phyloP scores from a whole-genome alignment of 2,113 vertebrate species.

The Sarotherodon lohbergeri region DNA sequence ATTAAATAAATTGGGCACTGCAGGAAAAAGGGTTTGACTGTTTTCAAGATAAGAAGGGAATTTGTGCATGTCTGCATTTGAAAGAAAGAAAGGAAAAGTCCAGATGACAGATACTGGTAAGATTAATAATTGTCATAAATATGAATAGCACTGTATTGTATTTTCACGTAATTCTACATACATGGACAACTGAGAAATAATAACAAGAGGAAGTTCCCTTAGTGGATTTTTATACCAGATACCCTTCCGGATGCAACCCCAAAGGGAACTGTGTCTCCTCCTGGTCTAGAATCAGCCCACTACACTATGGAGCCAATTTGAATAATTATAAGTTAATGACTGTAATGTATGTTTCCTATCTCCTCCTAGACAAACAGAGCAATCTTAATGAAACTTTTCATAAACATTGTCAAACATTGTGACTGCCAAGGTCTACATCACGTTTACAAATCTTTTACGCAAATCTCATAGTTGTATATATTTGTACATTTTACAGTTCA shows the following conservation, averaged over 20 bases:
- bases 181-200: background rate
- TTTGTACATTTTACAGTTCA: background rate
- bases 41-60: background rate
- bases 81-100: background rate
- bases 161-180: background rate
- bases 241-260: background rate
- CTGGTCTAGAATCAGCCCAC: background rate
- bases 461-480: background rate
- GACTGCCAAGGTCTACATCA: background rate
- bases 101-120: background rate
- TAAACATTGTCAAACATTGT: background rate
- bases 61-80: background rate
- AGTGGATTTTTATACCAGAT: background rate
- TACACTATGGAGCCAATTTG: background rate
- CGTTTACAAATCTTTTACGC: background rate
- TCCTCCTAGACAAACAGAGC: fast-evolving
- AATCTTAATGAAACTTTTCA: background rate
- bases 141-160: background rate
- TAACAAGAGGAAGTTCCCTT: background rate
- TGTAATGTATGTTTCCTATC: background rate
- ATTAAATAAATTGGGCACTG: background rate
- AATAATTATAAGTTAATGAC: background rate
- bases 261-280: background rate
- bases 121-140: background rate
- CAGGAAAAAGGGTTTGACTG: background rate